Conservation (phyloP, 30 jellyfish, hydroid and myxozoan species). For the Phacellophora camtschatica region DNA sequence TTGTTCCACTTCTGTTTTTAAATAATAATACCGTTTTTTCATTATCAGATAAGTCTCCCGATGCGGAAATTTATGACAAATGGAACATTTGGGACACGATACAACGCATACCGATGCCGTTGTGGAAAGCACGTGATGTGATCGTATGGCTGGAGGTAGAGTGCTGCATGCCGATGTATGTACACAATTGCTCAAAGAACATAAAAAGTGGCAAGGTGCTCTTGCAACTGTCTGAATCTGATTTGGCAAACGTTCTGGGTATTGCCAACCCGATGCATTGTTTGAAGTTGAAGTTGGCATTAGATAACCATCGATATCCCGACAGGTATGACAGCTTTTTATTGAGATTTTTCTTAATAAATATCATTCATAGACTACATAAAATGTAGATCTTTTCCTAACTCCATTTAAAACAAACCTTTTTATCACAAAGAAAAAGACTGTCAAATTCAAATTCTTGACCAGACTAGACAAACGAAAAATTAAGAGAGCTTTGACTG, state of each 20-base stretch:
- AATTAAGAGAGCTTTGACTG: too few relatives aligned
- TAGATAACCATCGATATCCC: conserved; percentile 68
- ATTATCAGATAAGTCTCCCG: conserved; percentile 37
- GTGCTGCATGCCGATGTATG: conserved; percentile 80
- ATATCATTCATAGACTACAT: too few relatives aligned
- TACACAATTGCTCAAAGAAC: conserved; percentile 53
- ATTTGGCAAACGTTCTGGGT: conserved; percentile 50
- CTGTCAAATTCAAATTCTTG: too few relatives aligned
- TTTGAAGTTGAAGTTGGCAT: conserved; percentile 56
- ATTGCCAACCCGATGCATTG: conserved; percentile 66
- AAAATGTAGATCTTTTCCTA: too few relatives aligned
- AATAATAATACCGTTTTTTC: neutral
- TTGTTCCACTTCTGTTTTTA: too few relatives aligned
- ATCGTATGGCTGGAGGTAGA: conserved; percentile 76
- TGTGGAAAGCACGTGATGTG: conserved; percentile 85
- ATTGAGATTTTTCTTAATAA: too few relatives aligned
- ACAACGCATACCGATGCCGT: conserved; percentile 78
- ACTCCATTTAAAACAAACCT: too few relatives aligned
- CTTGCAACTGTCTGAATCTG: conserved; percentile 59
- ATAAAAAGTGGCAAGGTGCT: conserved; percentile 61
- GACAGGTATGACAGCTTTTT: too few relatives aligned
- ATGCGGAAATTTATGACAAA: conserved; percentile 44
- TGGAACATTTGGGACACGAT: conserved; percentile 78
- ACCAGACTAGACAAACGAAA: too few relatives aligned
- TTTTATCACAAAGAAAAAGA: too few relatives aligned